Evolutionary conservation across 2,113 vertebrate species (phyloP).

Genomic region (Pteropus alecto): DNA sequence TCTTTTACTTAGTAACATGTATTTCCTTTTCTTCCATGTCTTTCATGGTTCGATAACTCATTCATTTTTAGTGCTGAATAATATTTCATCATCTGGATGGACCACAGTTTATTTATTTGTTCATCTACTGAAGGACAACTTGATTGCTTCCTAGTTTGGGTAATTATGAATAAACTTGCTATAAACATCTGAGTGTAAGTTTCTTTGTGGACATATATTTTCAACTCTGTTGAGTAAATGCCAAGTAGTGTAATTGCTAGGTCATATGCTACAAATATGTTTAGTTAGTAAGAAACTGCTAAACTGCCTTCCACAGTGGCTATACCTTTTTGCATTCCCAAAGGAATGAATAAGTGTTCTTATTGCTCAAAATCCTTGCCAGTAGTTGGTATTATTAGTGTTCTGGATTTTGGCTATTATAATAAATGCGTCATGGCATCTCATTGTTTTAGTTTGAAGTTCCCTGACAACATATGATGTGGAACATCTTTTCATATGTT

Average conservation of each 20-base stretch:
- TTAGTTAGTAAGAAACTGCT: not conserved
- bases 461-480: not conserved
- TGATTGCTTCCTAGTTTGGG: not conserved
- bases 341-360: not conserved
- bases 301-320: not conserved
- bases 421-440: not conserved
- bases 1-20: not conserved
- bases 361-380: not conserved
- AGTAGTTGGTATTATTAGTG: not conserved
- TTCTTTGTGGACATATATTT: not conserved
- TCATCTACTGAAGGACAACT: not conserved
- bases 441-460: not conserved
- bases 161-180: not conserved
- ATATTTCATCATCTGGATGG: not conserved
- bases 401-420: not conserved
- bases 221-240: not conserved
- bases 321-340: not conserved
- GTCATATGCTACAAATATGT: not conserved
- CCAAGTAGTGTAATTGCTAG: not conserved
- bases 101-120: not conserved
- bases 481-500: not conserved
- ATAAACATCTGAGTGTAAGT: not conserved
- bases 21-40: not conserved
- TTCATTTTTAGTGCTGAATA: not conserved
- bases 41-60: not conserved